Evolutionary conservation across 2,888 invertebrate genomes (phyloP).

Genomic region (Drosophila vallismaia): DNA sequence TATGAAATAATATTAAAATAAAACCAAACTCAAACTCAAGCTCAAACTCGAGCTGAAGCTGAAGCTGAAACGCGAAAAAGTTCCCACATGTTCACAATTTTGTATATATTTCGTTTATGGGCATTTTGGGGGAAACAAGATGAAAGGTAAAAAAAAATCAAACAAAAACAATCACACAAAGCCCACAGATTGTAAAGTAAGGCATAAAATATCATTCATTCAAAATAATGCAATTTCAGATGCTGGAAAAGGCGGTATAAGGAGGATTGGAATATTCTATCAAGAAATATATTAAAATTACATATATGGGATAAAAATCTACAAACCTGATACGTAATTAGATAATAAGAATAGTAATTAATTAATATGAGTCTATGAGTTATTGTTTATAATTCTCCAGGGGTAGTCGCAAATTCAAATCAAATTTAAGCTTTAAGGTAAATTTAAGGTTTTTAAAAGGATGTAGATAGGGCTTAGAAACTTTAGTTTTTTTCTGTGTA

Average conservation of each 20-base stretch:
- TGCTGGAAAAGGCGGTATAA: constrained; percentile 3
- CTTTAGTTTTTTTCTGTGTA: constrained; percentile 51
- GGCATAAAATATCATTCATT: constrained; percentile 62
- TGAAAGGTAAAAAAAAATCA: constrained; percentile 34
- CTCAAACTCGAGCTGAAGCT: constrained; percentile 5
- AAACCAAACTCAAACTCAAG: constrained; percentile 26
- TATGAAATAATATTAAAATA: constrained; percentile 40
- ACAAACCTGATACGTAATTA: no score
- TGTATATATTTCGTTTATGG: constrained; percentile 70
- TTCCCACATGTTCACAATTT: constrained; percentile 81
- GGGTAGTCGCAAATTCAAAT: no score
- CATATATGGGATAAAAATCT: no score
- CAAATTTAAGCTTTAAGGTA: no score
- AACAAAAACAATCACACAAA: constrained; percentile 41
- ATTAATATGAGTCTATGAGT: no score
- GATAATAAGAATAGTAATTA: no score
- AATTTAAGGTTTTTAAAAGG: no score
- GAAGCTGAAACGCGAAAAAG: constrained; percentile 60
- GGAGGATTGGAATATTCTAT: neutral
- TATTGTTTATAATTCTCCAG: no score
- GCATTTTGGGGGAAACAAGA: constrained; percentile 41
- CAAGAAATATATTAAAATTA: no score
- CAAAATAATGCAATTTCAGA: constrained; percentile 59
- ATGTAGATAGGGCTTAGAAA: neutral
- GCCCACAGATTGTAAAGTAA: constrained; percentile 70